These are phyloP conservation scores for Tragelaphus strepsiceros DNA, from an alignment of 2,113 vertebrate species.

Conservation along the genomic window DNA sequence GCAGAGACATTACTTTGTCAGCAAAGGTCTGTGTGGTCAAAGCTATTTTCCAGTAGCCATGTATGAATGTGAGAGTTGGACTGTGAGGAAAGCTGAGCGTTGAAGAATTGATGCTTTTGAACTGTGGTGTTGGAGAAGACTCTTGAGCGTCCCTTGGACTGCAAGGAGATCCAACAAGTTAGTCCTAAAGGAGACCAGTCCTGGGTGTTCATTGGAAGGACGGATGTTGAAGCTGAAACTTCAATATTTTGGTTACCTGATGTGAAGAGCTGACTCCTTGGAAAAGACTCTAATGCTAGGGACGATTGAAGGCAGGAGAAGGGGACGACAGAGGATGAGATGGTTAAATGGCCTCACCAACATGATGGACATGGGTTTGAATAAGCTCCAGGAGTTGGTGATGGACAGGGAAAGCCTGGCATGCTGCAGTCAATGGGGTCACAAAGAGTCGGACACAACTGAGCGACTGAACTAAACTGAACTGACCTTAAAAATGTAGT, in stretches of 20 bases:
- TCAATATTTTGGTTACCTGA: not conserved
- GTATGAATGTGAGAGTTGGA: not conserved
- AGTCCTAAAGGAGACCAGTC: not conserved
- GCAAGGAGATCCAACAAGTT: fast-evolving
- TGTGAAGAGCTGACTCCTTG: not conserved
- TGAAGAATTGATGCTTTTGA: not conserved
- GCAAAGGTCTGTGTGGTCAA: not conserved
- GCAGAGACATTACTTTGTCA: not conserved
- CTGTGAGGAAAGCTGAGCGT: not conserved
- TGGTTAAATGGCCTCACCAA: not conserved
- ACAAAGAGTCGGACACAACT: fast-evolving
- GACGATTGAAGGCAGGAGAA: not conserved
- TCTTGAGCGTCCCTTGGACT: not conserved
- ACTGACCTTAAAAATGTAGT: not conserved
- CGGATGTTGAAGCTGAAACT: not conserved
- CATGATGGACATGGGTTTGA: not conserved
- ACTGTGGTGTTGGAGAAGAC: not conserved
- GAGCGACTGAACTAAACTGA: not conserved
- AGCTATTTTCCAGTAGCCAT: not conserved
- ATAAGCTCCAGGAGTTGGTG: not conserved
- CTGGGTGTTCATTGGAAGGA: not conserved
- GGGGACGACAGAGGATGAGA: not conserved
- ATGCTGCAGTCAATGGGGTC: fast-evolving
- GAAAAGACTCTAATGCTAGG: not conserved
- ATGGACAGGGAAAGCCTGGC: not conserved